Evolutionary conservation across 2,888 invertebrate species (phyloP).

Genomic region (Criorhina ranunculi): DNA sequence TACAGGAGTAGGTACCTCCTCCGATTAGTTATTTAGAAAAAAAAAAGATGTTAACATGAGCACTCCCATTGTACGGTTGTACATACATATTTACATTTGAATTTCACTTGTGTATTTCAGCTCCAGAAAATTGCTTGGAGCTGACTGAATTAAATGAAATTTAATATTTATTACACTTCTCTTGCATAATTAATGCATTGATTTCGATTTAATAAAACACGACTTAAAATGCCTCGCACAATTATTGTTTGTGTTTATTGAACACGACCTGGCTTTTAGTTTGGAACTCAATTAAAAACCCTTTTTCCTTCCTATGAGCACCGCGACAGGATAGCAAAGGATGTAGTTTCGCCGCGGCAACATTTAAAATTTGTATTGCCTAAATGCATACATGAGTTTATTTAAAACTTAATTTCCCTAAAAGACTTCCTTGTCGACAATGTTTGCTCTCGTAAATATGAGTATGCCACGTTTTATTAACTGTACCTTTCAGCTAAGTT

Average conservation of each 20-base stretch:
- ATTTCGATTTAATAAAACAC: slow-evolving; percentile 24
- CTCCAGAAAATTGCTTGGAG: neutral
- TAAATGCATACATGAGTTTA: too few relatives aligned
- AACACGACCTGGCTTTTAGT: slow-evolving; percentile 8
- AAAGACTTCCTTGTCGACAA: too few relatives aligned
- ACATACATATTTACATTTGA: slow-evolving; percentile 19
- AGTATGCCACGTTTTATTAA: too few relatives aligned
- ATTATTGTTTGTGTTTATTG: neutral
- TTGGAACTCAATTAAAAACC: slow-evolving; percentile 31
- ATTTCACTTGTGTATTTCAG: slow-evolving; percentile 1
- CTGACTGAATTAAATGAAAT: slow-evolving; percentile 22
- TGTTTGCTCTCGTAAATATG: too few relatives aligned
- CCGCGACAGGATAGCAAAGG: neutral
- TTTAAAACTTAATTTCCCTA: too few relatives aligned
- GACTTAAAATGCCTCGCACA: neutral
- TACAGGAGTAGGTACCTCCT: neutral
- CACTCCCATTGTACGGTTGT: neutral
- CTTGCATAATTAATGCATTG: slow-evolving; percentile 17
- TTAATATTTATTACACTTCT: neutral
- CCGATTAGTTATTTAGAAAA: slow-evolving; percentile 21
- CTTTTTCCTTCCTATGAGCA: neutral
- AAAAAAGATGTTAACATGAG: too few relatives aligned
- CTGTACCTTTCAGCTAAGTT: too few relatives aligned
- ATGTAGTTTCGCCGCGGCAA: neutral
- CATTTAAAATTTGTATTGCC: neutral